Evolutionary conservation across 2,888 invertebrate genomes (phyloP).

Genomic region (Cryptosula pallasiana): DNA sequence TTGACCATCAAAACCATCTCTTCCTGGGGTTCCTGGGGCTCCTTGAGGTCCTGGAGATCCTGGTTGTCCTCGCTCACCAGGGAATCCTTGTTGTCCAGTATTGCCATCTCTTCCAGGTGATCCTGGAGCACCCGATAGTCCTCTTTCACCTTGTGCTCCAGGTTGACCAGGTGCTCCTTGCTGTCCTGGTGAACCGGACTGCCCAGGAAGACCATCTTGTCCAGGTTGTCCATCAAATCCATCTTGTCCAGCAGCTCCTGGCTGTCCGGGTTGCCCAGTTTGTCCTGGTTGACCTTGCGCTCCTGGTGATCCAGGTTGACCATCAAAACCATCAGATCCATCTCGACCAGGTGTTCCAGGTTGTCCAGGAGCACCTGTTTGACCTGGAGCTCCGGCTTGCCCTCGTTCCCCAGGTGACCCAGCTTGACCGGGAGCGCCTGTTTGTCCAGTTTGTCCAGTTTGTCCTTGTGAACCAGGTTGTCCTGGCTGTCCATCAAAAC

Average conservation of each 20-base stretch:
- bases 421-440: neutral
- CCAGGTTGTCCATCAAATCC: conserved; percentile 14
- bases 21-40: conserved; percentile 4
- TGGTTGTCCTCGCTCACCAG: neutral
- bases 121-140: neutral
- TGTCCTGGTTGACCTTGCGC: conserved; percentile 4
- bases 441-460: neutral
- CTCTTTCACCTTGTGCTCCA: neutral
- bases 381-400: conserved; percentile 9
- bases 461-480: neutral
- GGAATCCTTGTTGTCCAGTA: neutral
- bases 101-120: neutral
- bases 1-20: neutral
- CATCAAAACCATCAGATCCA: neutral
- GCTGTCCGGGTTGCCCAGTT: conserved; percentile 2
- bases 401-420: neutral
- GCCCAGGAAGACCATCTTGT: neutral
- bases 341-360: conserved; percentile 8
- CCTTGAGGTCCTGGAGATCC: neutral
- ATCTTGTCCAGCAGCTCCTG: conserved; percentile 24
- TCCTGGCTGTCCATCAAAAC: neutral
- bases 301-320: neutral
- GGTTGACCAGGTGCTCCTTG: neutral
- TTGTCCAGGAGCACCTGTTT: conserved; percentile 14
- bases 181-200: conserved; percentile 11